phyloP scores from a whole-genome alignment of 2,888 invertebrate species.

The Mesochorus sp. region DNA sequence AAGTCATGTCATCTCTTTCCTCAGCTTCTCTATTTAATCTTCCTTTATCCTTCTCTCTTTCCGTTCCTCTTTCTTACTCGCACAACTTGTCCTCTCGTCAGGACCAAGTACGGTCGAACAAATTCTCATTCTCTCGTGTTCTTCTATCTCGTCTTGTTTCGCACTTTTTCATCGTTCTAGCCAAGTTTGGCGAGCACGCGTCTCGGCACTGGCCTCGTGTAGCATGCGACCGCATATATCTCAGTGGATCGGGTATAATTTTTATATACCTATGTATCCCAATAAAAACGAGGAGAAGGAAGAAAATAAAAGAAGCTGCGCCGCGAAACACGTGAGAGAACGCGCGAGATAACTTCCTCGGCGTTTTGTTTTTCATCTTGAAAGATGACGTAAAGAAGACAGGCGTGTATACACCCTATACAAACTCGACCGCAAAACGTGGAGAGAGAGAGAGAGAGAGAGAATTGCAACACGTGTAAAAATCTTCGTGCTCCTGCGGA shows the following conservation, averaged over 20 bases:
- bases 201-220: not conserved
- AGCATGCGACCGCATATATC: slow-evolving; percentile 4
- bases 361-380: too few relatives aligned
- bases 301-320: not conserved
- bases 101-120: slow-evolving; percentile 1
- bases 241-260: not conserved
- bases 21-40: not conserved
- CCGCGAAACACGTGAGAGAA: not conserved
- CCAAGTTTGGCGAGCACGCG: slow-evolving; percentile 45
- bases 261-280: not conserved
- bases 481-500: too few relatives aligned
- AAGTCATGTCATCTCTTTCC: slow-evolving; percentile 58
- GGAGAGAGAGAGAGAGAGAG: too few relatives aligned
- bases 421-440: too few relatives aligned
- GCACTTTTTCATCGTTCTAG: slow-evolving; percentile 27
- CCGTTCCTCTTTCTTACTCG: not conserved
- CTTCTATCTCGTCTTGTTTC: slow-evolving; percentile 12
- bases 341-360: not conserved
- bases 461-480: too few relatives aligned
- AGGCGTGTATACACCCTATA: too few relatives aligned
- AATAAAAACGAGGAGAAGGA: not conserved
- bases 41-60: not conserved
- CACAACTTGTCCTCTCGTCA: slow-evolving; percentile 1
- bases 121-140: slow-evolving; percentile 16
- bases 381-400: too few relatives aligned